phyloP scores from a whole-genome alignment of 2,797 vertebrate species.

The Syncerus caffer region DNA sequence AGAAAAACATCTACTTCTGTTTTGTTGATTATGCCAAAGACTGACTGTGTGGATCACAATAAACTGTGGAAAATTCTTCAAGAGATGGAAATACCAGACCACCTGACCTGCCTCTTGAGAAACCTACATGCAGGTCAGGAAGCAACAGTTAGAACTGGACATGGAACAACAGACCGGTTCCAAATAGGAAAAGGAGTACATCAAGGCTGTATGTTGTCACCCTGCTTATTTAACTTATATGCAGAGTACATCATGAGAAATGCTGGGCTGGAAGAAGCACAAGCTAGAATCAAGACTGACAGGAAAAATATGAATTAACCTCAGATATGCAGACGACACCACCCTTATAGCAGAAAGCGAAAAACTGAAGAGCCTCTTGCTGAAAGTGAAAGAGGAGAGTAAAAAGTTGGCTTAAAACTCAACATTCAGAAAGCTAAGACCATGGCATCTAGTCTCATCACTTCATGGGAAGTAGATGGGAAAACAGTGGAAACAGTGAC shows the following conservation, averaged over 20 bases:
- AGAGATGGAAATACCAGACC: background rate
- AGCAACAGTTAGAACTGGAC: background rate
- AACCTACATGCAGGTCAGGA: background rate
- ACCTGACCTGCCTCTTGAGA: background rate
- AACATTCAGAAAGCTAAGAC: background rate
- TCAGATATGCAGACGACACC: background rate
- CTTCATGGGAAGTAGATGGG: background rate
- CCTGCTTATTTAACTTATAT: background rate
- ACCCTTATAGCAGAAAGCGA: background rate
- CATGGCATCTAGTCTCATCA: background rate
- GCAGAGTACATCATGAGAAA: background rate
- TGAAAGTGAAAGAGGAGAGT: background rate
- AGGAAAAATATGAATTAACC: background rate
- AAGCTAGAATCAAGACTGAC: background rate
- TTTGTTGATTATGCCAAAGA: background rate
- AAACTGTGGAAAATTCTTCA: background rate
- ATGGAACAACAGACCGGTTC: background rate
- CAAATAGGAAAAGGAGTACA: background rate
- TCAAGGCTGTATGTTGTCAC: background rate
- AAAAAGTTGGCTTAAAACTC: background rate
- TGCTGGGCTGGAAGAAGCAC: background rate
- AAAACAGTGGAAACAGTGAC: background rate
- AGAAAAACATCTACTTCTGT: background rate
- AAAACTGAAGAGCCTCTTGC: background rate
- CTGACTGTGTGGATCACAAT: background rate